Base-by-base conservation (phyloP, 2,113 vertebrate species). In the Corythoichthys haematopterus region DNA sequence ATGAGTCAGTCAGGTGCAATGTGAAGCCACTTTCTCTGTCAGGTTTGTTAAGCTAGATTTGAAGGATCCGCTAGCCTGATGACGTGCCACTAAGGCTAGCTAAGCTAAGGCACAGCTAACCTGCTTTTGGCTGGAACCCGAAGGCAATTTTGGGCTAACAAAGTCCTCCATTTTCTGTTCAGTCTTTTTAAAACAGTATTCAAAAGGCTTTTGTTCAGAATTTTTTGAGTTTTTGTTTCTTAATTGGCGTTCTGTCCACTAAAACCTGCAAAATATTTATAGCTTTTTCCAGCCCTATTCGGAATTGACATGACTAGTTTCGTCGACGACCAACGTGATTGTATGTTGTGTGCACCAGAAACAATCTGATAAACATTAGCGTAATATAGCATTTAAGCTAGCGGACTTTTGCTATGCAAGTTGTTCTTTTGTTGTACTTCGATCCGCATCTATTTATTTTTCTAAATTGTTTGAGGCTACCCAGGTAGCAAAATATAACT, bases 1-100 rank as follows among this genome's bases (percentile, higher is more conserved):
- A 51, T 15, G 11, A 55, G 51, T 76, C 75, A 85, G 73, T 61
- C 58, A 61, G 58, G 58, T 38, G 58, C 38, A 52, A 65, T 61
- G 59, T 67, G 16, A 81, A 64, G 66, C 35, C 12, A 47, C 68
- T 55, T 55, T 63, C 66, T 47, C 62, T n/a, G 38, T 67, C 68
- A 12, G 1, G 65, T 60, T 71, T 55, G 20, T 55, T 46, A 11
- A 61, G 5, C 2, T 16, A 61, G 38, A 9, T 37, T 61, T 20
- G 58, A 61, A 20, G 40, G 58, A 61, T 61, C 5, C 37, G 43
- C 43, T n/a, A 20, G n/a, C 9, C 52, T 28, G 1, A 20, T 16
- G 50, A 20, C n/a, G 20, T 20, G 15, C 50, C 15, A 51, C 11
- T 51, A 72, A 71, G 43, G 75, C 67, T 55, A 43, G 15, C 63